Evolutionary conservation across 2,797 vertebrate species (phyloP).

Genomic region (Rhynchonycteris naso): DNA sequence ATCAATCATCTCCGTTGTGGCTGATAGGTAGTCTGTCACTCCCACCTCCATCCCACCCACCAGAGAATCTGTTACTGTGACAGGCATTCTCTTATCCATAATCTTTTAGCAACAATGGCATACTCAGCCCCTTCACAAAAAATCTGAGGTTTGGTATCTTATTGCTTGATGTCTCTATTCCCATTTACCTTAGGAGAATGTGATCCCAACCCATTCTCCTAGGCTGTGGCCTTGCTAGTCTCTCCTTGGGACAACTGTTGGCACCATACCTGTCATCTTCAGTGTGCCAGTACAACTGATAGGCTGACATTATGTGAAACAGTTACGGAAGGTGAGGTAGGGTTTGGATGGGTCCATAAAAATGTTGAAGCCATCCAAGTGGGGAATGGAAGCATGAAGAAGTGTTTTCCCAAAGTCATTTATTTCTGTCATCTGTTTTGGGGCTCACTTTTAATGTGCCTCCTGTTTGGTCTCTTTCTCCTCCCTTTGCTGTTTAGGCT

Average conservation of each 20-base stretch:
- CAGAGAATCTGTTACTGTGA: constrained; percentile 62
- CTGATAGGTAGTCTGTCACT: constrained; percentile 72
- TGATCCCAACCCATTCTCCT: constrained; percentile 32
- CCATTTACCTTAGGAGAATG: constrained; percentile 65
- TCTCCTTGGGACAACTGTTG: constrained; percentile 71
- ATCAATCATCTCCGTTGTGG: constrained; percentile 71
- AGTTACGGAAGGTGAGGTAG: constrained; percentile 80
- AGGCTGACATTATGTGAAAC: constrained; percentile 79
- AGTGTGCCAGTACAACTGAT: constrained; percentile 51
- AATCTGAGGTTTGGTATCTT: constrained; percentile 57
- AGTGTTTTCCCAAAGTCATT: constrained; percentile 75
- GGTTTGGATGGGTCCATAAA: constrained; percentile 77
- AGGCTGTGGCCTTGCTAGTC: constrained; percentile 34
- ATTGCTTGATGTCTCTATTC: constrained; percentile 72
- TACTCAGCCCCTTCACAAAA: constrained; percentile 9
- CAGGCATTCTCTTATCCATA: constrained; percentile 26
- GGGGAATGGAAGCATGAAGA: constrained; percentile 85
- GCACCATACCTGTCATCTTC: constrained; percentile 55
- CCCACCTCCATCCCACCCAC: constrained; percentile 18
- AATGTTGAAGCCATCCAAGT: constrained; percentile 82
- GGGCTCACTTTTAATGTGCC: constrained; percentile 28
- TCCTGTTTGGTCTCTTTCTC: constrained; percentile 37
- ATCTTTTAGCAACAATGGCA: not conserved
- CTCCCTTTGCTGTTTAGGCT: not conserved
- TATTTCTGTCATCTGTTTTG: constrained; percentile 60